phyloP scores from a whole-genome alignment of 2,888 invertebrate genomes.

The Rhingia campestris region DNA sequence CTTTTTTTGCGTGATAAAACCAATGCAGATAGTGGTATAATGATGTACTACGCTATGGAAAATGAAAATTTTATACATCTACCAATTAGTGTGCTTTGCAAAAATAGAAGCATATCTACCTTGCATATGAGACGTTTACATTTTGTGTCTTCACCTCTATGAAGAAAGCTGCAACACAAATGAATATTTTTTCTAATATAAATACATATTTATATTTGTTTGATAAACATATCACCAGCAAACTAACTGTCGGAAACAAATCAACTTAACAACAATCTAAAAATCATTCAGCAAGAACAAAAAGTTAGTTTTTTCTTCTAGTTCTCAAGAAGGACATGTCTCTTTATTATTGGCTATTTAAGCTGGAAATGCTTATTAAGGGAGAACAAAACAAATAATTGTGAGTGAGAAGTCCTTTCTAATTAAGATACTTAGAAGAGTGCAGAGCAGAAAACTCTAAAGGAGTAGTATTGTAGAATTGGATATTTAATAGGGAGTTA shows the following conservation, averaged over 20 bases:
- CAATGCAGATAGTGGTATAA: not conserved
- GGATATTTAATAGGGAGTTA: constrained; percentile 25
- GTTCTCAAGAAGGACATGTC: constrained; percentile 34
- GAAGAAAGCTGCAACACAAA: constrained; percentile 23
- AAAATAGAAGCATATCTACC: constrained; percentile 65
- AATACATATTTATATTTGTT: constrained; percentile 7
- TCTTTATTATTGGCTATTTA: constrained; percentile 34
- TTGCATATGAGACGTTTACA: constrained; percentile 37
- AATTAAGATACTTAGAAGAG: constrained; percentile 41
- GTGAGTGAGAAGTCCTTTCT: constrained; percentile 50
- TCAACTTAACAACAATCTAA: constrained; percentile 70
- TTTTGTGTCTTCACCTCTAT: constrained; percentile 10
- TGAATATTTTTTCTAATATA: constrained; percentile 14
- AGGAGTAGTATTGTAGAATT: constrained; percentile 50
- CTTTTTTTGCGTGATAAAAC: not conserved
- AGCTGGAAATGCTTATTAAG: constrained; percentile 45
- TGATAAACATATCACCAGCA: constrained; percentile 60
- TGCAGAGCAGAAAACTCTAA: constrained; percentile 67
- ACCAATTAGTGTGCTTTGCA: constrained; percentile 52
- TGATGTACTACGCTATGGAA: constrained; percentile 12
- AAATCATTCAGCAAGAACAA: constrained; percentile 70
- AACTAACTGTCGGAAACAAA: constrained; percentile 72
- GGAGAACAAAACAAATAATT: constrained; percentile 22
- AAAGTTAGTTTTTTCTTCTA: constrained; percentile 33
- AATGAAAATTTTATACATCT: constrained; percentile 9